These are phyloP conservation scores for Amiota communis DNA, from an alignment of 2,888 invertebrate species.

Conservation along the genomic window DNA sequence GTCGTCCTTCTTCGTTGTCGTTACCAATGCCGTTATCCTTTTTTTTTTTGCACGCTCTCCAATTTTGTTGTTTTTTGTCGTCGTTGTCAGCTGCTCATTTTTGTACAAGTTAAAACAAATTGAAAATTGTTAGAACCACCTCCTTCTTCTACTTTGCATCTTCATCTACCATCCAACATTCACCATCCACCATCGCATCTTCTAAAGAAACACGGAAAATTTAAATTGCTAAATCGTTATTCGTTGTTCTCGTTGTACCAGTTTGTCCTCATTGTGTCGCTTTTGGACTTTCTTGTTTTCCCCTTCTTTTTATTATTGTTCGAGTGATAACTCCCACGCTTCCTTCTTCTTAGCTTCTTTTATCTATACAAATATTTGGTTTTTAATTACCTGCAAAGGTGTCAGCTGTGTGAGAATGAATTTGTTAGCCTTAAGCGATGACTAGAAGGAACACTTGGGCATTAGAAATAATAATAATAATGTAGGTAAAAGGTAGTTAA, in stretches of 20 bases:
- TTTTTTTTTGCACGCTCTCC: too few species aligned
- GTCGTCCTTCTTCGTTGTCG: neutral
- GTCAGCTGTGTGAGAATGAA: conserved; percentile 47
- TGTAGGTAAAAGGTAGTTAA: too few species aligned
- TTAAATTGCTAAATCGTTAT: conserved; percentile 62
- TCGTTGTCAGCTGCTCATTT: conserved; percentile 58
- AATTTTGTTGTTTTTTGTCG: conserved; percentile 3
- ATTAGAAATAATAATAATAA: too few species aligned
- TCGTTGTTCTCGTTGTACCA: too few species aligned
- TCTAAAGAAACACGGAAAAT: conserved; percentile 54
- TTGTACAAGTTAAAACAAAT: conserved; percentile 59
- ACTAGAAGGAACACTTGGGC: too few species aligned
- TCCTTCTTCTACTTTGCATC: conserved; percentile 1
- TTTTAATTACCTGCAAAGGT: conserved; percentile 60
- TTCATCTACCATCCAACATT: conserved; percentile 37
- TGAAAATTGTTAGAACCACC: conserved; percentile 62
- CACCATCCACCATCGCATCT: conserved; percentile 37
- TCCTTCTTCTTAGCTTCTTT: conserved; percentile 30
- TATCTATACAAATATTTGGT: conserved; percentile 48
- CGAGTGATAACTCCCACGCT: neutral
- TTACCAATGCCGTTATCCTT: neutral
- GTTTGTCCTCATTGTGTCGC: conserved; percentile 37
- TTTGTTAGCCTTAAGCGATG: conserved; percentile 37
- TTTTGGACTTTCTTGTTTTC: too few species aligned
- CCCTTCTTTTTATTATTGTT: neutral